Base-by-base conservation (phyloP, 2,113 vertebrate genomes). In the Chaenogobius annularis region DNA sequence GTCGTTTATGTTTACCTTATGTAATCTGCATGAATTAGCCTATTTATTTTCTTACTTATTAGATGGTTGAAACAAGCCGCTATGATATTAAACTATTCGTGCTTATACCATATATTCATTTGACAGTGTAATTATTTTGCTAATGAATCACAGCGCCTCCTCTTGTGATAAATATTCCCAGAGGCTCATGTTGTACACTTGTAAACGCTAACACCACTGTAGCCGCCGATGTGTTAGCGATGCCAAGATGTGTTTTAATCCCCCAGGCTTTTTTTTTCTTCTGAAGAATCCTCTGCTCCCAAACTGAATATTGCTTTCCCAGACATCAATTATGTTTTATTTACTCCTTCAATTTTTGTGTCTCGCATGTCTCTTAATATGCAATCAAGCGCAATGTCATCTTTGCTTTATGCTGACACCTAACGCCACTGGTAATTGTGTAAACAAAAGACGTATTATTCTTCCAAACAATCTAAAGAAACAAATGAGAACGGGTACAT, bases 351-450 rank as follows among this genome's bases (percentile, higher is more conserved):
- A 68, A 70, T 83, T 75, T 71, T 75, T 78, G n/a, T 70, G 82
- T 78, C 40, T 69, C 48, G 40, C 75, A 54, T 63, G 11, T 67
- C 69, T n/a, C 52, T 40, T 79, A 78, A 88, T 78, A 87, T 74
- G 77, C 82, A 89, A 90, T 91, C 84, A 89, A 80, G 79, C 73
- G 61, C 70, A 81, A 79, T 82, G 86, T 86, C 88, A 89, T 69
- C 73, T 47, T 80, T 64, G 85, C 77, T 86, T 85, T 87, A 79
- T 73, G 82, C 73, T 68, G 80, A 86, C 82, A 82, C 40, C 70
- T 70, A 54, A 73, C 69, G 52, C 77, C 71, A 73, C 43, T 79
- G 79, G 80, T 81, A 75, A 87, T 85, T 79, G 80, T 72, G 80
- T 79, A 75, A 87, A 88, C 85, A 85, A 87, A 79, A 81, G 23